phyloP scores from a whole-genome alignment of 2,888 invertebrate genomes.

The Oasisia sp. region DNA sequence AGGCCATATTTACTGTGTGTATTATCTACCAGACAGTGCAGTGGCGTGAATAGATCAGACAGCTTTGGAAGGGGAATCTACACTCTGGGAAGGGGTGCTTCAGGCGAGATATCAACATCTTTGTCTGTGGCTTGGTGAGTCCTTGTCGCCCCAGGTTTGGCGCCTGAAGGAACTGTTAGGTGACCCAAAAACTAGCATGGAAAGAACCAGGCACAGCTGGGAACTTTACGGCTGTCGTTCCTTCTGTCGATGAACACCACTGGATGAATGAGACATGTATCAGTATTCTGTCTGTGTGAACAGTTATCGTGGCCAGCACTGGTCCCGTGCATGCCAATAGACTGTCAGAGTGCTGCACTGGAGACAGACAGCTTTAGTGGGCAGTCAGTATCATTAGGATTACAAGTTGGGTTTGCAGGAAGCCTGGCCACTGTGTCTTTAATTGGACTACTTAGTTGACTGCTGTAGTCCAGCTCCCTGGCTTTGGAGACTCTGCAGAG shows the following conservation, averaged over 20 bases:
- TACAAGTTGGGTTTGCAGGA: background rate
- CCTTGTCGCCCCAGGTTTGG: too few relatives aligned
- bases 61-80: too few relatives aligned
- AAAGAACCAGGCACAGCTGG: background rate
- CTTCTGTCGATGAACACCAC: background rate
- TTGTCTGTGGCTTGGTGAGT: too few relatives aligned
- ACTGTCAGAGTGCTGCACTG: too few relatives aligned
- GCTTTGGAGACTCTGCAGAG: background rate
- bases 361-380: background rate
- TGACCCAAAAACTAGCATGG: too few relatives aligned
- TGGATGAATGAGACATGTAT: background rate
- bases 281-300: background rate
- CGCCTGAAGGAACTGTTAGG: too few relatives aligned
- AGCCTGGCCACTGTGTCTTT: background rate
- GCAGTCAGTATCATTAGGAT: background rate
- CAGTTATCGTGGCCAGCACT: background rate
- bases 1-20: too few relatives aligned
- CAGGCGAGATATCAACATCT: too few relatives aligned
- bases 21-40: too few relatives aligned
- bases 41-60: too few relatives aligned
- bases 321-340: background rate
- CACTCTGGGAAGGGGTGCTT: too few relatives aligned
- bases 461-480: background rate
- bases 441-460: background rate
- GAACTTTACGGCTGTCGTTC: background rate